A percentile compares a stretch with the other conserved stretches of the same genome.
Evolutionary conservation across 2,797 vertebrate genomes (phyloP).

Genomic region (Myotis myotis): DNA sequence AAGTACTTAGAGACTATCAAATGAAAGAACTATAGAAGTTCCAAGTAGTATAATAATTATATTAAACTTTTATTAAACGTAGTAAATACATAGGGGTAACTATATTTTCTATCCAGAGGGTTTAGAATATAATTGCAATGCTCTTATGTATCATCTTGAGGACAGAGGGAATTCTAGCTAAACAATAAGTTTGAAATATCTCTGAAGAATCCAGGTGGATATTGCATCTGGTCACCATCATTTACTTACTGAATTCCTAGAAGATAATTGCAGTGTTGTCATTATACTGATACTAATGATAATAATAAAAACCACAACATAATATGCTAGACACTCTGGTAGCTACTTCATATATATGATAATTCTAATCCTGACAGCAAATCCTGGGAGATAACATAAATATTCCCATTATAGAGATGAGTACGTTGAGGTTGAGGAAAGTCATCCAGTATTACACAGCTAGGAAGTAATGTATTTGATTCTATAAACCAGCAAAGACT

Average conservation of each 20-base stretch:
- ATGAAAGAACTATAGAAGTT: constrained; percentile 55
- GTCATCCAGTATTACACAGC: neutral
- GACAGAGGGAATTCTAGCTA: constrained; percentile 18
- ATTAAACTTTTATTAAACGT: constrained; percentile 68
- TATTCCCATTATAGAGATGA: neutral
- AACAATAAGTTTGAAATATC: neutral
- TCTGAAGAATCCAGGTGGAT: constrained; percentile 36
- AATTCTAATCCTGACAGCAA: constrained; percentile 15
- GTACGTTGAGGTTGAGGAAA: neutral
- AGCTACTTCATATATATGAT: neutral
- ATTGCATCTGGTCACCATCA: constrained; percentile 1
- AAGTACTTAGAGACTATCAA: constrained; percentile 65
- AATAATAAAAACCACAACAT: constrained; percentile 10
- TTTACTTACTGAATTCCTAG: neutral
- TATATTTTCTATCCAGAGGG: constrained; percentile 30
- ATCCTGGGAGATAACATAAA: neutral
- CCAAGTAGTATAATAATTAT: constrained; percentile 50
- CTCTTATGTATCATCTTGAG: constrained; percentile 58
- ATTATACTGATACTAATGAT: neutral
- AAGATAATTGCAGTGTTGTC: constrained; percentile 11
- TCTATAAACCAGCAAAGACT: neutral
- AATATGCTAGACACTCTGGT: neutral
- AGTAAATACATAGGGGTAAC: constrained; percentile 50
- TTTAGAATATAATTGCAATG: constrained; percentile 47
- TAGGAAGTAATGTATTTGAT: neutral